phyloP scores from a whole-genome alignment of 2,888 invertebrate species.

The Limnephilus marmoratus region DNA sequence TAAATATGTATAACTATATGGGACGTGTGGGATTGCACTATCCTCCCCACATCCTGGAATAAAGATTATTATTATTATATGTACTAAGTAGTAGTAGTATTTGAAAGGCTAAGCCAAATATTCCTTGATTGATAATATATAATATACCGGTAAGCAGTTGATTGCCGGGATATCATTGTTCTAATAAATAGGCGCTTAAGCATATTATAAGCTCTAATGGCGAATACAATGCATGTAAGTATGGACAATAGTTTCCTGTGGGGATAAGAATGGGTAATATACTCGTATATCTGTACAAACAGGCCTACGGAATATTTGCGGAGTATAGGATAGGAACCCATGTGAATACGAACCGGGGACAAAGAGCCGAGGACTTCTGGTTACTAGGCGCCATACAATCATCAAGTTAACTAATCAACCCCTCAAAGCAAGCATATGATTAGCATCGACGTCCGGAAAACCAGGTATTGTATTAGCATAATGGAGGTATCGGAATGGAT shows the following conservation, averaged over 20 bases:
- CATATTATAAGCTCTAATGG: background rate
- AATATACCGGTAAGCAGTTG: background rate
- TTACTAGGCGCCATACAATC: background rate
- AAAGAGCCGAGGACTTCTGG: conserved; percentile 3
- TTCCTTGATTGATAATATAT: background rate
- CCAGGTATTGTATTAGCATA: background rate
- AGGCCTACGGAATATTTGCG: background rate
- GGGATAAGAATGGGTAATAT: background rate
- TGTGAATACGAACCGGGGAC: background rate
- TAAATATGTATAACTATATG: no score
- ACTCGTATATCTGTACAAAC: background rate
- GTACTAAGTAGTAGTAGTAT: no score
- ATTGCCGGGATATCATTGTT: background rate
- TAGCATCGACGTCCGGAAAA: background rate
- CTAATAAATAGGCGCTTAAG: background rate
- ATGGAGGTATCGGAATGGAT: background rate
- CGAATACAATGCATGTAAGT: background rate
- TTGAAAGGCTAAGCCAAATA: background rate
- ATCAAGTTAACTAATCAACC: conserved; percentile 6
- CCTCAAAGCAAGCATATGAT: conserved; percentile 10
- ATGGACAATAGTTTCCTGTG: background rate
- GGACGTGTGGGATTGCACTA: no score
- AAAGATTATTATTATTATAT: no score
- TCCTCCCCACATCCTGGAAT: no score
- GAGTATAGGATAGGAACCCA: background rate